A percentile compares a stretch with the other conserved stretches of the same genome.
Conservation (phyloP, 2,888 invertebrate genomes). For the Tenthredo distinguenda region DNA sequence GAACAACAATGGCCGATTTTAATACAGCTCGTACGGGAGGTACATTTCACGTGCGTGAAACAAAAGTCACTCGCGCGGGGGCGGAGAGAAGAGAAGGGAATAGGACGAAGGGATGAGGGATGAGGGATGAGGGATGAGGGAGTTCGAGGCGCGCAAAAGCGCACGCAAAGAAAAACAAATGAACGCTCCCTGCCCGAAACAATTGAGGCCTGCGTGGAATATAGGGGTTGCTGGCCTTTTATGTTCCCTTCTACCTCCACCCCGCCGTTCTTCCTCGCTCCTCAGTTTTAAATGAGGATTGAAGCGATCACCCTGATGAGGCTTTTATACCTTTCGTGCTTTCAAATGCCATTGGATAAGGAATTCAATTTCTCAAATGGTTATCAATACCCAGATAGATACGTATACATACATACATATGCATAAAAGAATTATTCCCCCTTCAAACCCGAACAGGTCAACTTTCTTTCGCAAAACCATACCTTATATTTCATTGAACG, state of each 20-base stretch:
- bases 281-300: slow-evolving; percentile 62
- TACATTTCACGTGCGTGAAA: slow-evolving; percentile 67
- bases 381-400: slow-evolving; percentile 11
- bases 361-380: slow-evolving; percentile 64
- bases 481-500: no score
- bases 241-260: slow-evolving; percentile 63
- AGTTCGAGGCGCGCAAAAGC: slow-evolving; percentile 66
- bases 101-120: slow-evolving; percentile 58
- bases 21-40: slow-evolving; percentile 64
- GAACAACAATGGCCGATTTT: slow-evolving; percentile 68
- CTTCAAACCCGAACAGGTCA: not conserved
- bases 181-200: slow-evolving; percentile 74
- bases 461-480: not conserved
- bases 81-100: slow-evolving; percentile 48
- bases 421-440: not conserved
- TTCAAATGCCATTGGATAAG: slow-evolving; percentile 63
- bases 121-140: slow-evolving; percentile 40
- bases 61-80: slow-evolving; percentile 62
- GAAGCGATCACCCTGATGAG: slow-evolving; percentile 67
- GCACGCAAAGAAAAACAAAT: slow-evolving; percentile 74
- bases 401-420: not conserved
- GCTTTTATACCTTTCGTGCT: slow-evolving; percentile 61
- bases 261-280: slow-evolving; percentile 57
- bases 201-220: slow-evolving; percentile 73
- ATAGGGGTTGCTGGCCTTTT: slow-evolving; percentile 74